Base-by-base conservation (phyloP, 2,113 vertebrate genomes). In the Pyxicephalus adspersus region DNA sequence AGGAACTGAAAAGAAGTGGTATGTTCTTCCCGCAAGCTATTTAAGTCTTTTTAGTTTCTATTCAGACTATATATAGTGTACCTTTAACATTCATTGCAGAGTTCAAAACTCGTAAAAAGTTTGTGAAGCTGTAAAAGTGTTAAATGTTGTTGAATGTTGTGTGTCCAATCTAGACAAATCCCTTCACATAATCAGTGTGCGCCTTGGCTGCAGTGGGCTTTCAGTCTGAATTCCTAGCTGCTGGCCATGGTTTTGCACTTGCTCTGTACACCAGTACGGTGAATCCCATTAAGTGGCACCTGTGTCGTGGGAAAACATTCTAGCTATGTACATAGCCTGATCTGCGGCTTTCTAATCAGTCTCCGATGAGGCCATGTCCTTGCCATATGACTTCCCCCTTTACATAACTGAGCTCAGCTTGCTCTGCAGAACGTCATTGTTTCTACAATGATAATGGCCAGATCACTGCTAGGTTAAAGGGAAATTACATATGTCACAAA, bases 91-190 rank as follows among this genome's bases (percentile, higher is more conserved):
- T 17, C 65, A 13, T 50, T 67, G 65, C 65, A 45, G 34, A 65
- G 64, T 65, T 34, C 1, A 22, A 45, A 38, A n/a, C n/a, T 20
- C 18, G 22, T 38, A n/a, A 22, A 45, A 67, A 67, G 34, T 45
- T 45, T 67, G 34, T 67, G 65, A 67, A 67, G 18, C 34, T n/a
- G 34, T 45, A 67, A 65, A 65, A 45, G 65, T 45, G 65, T 67
- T 45, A 67, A 67, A 67, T n/a, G 22, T 45, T 67, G 31, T 34
- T 67, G 26, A 66, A 4, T 31, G 31, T 34, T 31, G 31, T 34
- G 45, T 50, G 65, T 67, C 65, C 65, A 67, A 67, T 50, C 65
- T 50, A 67, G 65, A 67, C 65, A 67, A 67, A 67, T 67, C 65
- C 65, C 34, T 50, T 67, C 34, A 67, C 45, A 23, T 67, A 67